phyloP scores from a whole-genome alignment of 1,140 invertebrate species.

The Pogonus chalceus region DNA sequence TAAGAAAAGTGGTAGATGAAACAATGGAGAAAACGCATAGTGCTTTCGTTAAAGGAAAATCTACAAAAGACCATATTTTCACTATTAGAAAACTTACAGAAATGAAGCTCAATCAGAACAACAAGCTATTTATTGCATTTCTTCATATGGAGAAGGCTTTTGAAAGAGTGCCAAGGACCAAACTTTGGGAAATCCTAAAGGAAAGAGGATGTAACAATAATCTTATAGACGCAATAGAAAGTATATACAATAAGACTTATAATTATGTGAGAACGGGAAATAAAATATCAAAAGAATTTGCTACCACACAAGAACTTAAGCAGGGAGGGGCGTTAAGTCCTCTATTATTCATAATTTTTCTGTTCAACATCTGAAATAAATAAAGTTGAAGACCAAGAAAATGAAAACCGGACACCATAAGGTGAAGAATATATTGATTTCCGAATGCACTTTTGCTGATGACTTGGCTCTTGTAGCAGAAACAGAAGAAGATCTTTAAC shows the following conservation, averaged over 20 bases:
- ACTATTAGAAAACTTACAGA: slow-evolving; percentile 9
- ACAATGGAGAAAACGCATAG: slow-evolving; percentile 10
- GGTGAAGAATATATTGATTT: neutral
- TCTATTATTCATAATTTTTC: neutral
- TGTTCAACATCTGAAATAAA: neutral
- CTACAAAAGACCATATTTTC: slow-evolving; percentile 6
- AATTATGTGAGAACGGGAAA: neutral
- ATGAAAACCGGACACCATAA: neutral
- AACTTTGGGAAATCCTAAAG: slow-evolving; percentile 7
- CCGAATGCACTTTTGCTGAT: neutral
- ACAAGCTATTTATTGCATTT: slow-evolving; percentile 3
- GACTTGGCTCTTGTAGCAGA: neutral
- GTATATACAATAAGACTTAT: neutral
- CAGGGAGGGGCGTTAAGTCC: neutral
- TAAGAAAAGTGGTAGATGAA: slow-evolving; percentile 8
- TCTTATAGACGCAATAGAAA: neutral
- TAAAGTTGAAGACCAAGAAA: neutral
- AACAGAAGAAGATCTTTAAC: neutral
- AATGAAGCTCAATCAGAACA: neutral
- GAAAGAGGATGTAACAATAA: neutral
- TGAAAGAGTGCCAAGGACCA: slow-evolving; percentile 8
- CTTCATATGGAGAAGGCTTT: slow-evolving; percentile 11
- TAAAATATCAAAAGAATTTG: neutral
- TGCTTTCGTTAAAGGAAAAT: slow-evolving; percentile 4
- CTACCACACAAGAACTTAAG: neutral